phyloP scores from a whole-genome alignment of 2,113 vertebrate genomes.

The Theristicus caerulescens region DNA sequence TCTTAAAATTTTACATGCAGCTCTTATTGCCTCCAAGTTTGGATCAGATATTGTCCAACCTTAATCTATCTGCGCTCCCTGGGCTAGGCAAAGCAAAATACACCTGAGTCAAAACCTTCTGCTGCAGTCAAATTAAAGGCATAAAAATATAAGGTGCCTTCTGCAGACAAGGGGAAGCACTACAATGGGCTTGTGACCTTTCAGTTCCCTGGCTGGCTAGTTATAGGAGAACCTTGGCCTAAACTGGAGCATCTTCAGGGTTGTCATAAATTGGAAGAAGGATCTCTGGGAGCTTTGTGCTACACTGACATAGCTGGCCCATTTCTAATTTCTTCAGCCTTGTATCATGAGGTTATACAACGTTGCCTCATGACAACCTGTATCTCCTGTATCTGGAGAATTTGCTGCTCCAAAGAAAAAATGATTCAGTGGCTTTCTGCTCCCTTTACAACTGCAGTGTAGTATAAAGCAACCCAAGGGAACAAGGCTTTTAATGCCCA shows the following conservation, averaged over 20 bases:
- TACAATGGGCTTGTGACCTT: neutral
- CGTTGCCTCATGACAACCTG: neutral
- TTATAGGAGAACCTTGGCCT: neutral
- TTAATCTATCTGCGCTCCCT: neutral
- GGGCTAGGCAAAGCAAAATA: neutral
- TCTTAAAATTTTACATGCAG: constrained; percentile 7
- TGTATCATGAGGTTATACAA: neutral
- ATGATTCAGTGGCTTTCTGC: neutral
- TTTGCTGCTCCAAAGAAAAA: neutral
- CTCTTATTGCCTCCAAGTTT: neutral
- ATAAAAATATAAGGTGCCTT: neutral
- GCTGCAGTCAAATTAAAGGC: neutral
- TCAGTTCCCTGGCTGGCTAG: neutral
- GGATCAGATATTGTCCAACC: neutral
- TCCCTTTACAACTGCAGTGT: neutral
- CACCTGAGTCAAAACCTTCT: neutral
- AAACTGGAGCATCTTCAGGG: neutral
- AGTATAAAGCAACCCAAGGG: neutral
- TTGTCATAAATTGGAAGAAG: neutral
- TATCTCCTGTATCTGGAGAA: neutral
- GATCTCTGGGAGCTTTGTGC: neutral
- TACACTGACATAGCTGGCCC: neutral
- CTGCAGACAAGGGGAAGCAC: neutral
- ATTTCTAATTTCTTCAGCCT: neutral
- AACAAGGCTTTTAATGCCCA: neutral